phyloP scores from a whole-genome alignment of 2,113 vertebrate genomes.

The Ailuropoda melanoleuca region DNA sequence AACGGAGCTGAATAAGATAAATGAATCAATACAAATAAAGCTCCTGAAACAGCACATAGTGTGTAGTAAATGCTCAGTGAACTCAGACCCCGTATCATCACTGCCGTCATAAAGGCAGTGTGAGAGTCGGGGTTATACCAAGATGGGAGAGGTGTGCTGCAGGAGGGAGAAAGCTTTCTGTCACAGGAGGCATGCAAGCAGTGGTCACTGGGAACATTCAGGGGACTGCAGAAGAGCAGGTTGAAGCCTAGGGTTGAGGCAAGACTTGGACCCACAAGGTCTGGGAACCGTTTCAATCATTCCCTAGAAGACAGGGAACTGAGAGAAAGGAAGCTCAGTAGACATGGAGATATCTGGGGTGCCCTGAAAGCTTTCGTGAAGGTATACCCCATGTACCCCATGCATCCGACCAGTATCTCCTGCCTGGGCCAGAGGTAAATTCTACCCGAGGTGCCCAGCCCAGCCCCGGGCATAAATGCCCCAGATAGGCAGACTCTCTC shows the following conservation, averaged over 20 bases:
- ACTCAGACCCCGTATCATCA: background rate
- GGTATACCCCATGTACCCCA: fast-evolving
- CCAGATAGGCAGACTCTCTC: slow-evolving; percentile 63
- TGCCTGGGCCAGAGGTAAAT: background rate
- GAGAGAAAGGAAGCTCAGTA: slow-evolving; percentile 58
- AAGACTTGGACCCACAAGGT: background rate
- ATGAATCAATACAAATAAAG: background rate
- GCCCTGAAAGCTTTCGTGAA: background rate
- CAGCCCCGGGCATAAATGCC: background rate
- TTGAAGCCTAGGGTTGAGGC: fast-evolving
- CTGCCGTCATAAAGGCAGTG: background rate
- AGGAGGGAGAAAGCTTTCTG: background rate
- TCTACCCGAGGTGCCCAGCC: background rate
- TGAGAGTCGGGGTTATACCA: background rate
- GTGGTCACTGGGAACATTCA: background rate
- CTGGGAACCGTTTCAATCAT: background rate
- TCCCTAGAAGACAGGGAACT: background rate
- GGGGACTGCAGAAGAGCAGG: background rate
- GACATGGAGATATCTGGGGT: background rate
- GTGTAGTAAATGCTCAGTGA: background rate
- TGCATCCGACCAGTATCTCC: background rate
- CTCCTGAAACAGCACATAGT: background rate
- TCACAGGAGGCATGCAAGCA: fast-evolving
- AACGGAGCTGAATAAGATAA: no score
- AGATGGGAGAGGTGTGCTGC: background rate